Evolutionary conservation across 2,113 vertebrate genomes (phyloP), one percentile per base, ranked within the genome.

Genomic region (Oncorhynchus masou): DNA sequence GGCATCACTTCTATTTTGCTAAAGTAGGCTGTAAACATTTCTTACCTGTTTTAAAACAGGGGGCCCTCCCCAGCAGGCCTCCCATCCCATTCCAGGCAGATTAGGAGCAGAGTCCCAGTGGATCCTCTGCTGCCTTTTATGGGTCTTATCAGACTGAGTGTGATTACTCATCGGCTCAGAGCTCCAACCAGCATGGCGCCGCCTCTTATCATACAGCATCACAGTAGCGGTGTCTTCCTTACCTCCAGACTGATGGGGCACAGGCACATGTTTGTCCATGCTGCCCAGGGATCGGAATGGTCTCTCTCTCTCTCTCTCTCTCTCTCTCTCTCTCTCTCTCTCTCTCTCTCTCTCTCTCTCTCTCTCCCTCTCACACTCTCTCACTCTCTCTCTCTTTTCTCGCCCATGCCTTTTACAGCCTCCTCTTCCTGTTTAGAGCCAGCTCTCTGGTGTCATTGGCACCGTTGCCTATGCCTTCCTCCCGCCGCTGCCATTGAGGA

Each of bases 171-270:
- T 91, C 88, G 86, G 75, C 90, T 90, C 74, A 73, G 89, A 90
- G 88, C 84, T 86, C 73, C 2, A 57, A 79, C 74, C 77, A 31
- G 3, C 2, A 75, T 88, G 92, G 92, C 85, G 84, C 91, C 93
- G 90, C 75, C 25, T 79, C 86, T 94, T 92, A 92, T 91, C 90
- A 77, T 76, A 65, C 82, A 86, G 83, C 86, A 92, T 93, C 90
- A 4, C 51, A 54, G 51, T 91, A 12, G 15, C 15, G 2, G 86
- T 90, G 87, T 91, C 86, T 88, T 91, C 87, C 85, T 88, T 91
- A 88, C 85, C 86, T 88, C 84, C 84, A 74, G 70, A 86, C 80
- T 78, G 16, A 54, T 19, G 25, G 86, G 90, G 73, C 84, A 70
- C 82, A 79, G 81, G 74, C 75, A 64, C 39, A 12, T 77, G 70